Evolutionary conservation across 1,140 invertebrate species (phyloP), one percentile per base, ranked within the genome.

Genomic region (Akabosia matsudoensis): DNA sequence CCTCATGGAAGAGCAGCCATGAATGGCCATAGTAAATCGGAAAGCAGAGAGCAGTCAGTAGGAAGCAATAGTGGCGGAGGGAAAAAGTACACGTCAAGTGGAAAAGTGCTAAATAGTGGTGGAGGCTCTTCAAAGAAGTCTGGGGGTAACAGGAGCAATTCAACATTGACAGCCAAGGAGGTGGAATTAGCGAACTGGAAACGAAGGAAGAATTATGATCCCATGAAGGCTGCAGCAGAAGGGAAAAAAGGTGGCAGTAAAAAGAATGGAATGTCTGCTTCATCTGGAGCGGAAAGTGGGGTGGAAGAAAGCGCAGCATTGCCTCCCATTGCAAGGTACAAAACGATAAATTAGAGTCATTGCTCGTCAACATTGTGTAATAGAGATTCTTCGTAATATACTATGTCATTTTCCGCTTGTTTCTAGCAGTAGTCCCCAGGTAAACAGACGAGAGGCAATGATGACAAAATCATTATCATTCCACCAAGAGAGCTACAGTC

Each of bases 101-200:
- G 61, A 13, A 61, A 61, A 61, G 54, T 61, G 24, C 24, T 30
- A 22, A 67, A 67, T 67, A 22, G 7, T 67, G 61, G 61, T 10
- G 61, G 61, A 4, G 54, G 54, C 13, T 61, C 54, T 13, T 16
- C 13, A 4, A 61, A 70, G 33, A 18, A 18, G 3, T 7, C 33
- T 14, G 2, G 13, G 4, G 70, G 70, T 22, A 72, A 83, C 24
- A 83, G 89, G 33, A 90, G 89, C 79, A 90, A 90, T 82, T 90
- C 90, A 30, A 89, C 88, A 7, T 82, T 90, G 16, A 89, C 88
- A 1, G 88, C 88, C 14, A 88, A 89, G 79, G 92, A 93, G 84
- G 90, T 92, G 56, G 94, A 96, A 83, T 90, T 95, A 86, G 92
- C 93, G 83, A 95, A 95, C 86, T 96, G 94, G 94, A 94, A 95